phyloP scores from a whole-genome alignment of 2,797 vertebrate genomes.

The Hipposideros larvatus region DNA sequence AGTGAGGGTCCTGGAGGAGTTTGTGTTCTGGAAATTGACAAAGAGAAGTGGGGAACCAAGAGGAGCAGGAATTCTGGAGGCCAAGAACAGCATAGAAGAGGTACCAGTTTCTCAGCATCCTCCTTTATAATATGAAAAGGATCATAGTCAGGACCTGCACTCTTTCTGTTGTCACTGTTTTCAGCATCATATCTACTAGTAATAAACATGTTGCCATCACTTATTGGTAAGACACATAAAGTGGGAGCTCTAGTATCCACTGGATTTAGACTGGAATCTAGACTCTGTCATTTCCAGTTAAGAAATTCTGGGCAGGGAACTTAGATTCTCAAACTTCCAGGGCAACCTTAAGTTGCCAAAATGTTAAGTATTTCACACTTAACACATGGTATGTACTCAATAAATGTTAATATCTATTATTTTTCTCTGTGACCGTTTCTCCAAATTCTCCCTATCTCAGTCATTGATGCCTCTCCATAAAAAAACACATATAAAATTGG shows the following conservation, averaged over 20 bases:
- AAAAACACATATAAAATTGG: neutral
- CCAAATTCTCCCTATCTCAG: neutral
- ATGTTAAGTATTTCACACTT: neutral
- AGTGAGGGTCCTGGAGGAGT: neutral
- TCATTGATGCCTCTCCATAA: neutral
- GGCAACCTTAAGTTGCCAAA: neutral
- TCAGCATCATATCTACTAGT: neutral
- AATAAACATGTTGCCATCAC: neutral
- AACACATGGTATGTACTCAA: neutral
- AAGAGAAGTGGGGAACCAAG: neutral
- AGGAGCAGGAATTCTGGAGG: neutral
- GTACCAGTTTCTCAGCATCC: neutral
- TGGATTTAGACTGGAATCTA: neutral
- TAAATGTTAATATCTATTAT: neutral
- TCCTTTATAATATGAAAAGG: neutral
- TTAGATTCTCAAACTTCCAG: neutral
- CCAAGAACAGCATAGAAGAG: too few relatives aligned
- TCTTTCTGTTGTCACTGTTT: neutral
- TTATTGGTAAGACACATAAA: neutral
- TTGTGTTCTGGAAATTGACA: constrained; percentile 17
- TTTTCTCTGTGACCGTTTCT: constrained; percentile 1
- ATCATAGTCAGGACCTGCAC: neutral
- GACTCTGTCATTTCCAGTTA: neutral
- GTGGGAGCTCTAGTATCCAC: neutral
- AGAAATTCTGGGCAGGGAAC: neutral